Percentiles rank a stretch among this genome's conserved stretches.
Evolutionary conservation across 2,113 vertebrate genomes (phyloP).

Genomic region (Pseudonaja textilis): DNA sequence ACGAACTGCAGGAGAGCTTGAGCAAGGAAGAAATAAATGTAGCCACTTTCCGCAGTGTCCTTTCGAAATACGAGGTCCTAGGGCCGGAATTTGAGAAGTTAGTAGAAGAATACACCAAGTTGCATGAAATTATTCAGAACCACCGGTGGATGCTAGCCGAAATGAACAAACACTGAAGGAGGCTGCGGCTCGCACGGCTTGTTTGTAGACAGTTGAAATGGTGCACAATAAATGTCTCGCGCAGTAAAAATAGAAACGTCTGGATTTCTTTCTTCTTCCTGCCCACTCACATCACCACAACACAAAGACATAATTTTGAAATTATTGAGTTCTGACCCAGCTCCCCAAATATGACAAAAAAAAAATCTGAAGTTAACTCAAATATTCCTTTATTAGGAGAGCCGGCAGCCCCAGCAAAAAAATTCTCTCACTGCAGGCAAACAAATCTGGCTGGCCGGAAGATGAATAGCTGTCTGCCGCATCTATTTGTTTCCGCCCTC

Average conservation of each 20-base stretch:
- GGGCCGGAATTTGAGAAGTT: slow-evolving; percentile 67
- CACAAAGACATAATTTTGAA: not conserved
- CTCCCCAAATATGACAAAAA: too few relatives aligned
- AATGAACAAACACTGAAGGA: slow-evolving; percentile 45
- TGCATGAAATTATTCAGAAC: slow-evolving; percentile 56
- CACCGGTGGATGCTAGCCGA: slow-evolving; percentile 65
- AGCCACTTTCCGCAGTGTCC: slow-evolving; percentile 48
- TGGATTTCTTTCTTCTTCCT: not conserved
- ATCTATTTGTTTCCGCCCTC: too few relatives aligned
- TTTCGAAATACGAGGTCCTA: slow-evolving; percentile 62
- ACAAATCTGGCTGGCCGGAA: too few relatives aligned
- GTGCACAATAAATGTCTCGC: not conserved
- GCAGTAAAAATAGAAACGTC: not conserved
- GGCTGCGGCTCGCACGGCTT: fast-evolving
- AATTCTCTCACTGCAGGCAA: too few relatives aligned
- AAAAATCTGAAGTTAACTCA: too few relatives aligned
- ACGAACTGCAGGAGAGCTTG: slow-evolving; percentile 54
- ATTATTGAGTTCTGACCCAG: not conserved
- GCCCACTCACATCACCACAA: not conserved
- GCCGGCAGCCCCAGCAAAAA: too few relatives aligned
- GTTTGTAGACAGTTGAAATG: too few relatives aligned
- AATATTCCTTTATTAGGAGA: too few relatives aligned
- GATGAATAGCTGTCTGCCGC: too few relatives aligned
- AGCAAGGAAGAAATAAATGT: slow-evolving; percentile 53
- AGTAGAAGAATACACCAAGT: slow-evolving; percentile 64